phyloP scores from a whole-genome alignment of 2,888 invertebrate species.

The Chironomus riparius region DNA sequence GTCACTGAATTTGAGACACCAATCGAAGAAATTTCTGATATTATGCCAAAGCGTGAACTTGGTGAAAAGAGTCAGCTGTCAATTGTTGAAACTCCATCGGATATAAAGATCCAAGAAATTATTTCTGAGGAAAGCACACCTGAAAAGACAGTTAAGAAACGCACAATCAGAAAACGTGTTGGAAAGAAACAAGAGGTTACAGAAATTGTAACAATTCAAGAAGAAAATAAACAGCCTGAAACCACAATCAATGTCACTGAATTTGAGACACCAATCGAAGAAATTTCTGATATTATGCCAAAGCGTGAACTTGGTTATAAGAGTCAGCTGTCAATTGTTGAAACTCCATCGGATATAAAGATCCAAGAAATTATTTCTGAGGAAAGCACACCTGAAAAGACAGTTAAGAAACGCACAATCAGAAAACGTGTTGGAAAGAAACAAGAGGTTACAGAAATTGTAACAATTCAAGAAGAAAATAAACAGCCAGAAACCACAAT shows the following conservation, averaged over 20 bases:
- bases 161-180: slow-evolving; percentile 29
- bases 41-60: too few relatives aligned
- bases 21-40: too few relatives aligned
- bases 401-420: slow-evolving; percentile 36
- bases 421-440: slow-evolving; percentile 38
- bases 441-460: slow-evolving; percentile 44
- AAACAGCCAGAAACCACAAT: slow-evolving; percentile 11
- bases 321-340: neutral
- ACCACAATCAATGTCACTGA: slow-evolving; percentile 35
- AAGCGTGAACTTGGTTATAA: neutral
- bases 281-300: too few relatives aligned
- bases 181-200: slow-evolving; percentile 39
- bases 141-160: slow-evolving; percentile 33
- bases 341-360: neutral
- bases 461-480: slow-evolving; percentile 40
- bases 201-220: slow-evolving; percentile 39
- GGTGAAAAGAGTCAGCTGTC: too few relatives aligned
- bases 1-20: too few relatives aligned
- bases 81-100: too few relatives aligned
- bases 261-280: neutral
- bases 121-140: slow-evolving; percentile 31
- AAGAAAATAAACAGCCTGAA: slow-evolving; percentile 42
- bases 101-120: slow-evolving; percentile 28
- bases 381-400: neutral
- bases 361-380: neutral